These are phyloP conservation scores for Dusona sp. DNA, from an alignment of 2,888 invertebrate species.

Conservation along the genomic window DNA sequence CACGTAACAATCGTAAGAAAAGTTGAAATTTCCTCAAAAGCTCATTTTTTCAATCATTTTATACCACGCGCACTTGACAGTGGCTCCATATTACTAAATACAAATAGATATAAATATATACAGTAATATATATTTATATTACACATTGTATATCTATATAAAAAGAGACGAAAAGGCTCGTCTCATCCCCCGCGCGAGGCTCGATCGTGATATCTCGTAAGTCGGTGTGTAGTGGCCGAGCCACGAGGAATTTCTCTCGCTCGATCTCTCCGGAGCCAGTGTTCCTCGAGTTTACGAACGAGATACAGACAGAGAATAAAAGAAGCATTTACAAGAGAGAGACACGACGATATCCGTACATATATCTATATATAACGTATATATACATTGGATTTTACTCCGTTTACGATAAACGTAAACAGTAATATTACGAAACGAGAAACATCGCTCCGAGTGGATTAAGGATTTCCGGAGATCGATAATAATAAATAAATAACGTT, in stretches of 20 bases:
- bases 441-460: constrained; percentile 1
- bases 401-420: constrained; percentile 37
- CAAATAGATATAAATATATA: background rate
- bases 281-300: constrained; percentile 43
- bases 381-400: constrained; percentile 27
- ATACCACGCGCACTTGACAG: constrained; percentile 65
- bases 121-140: background rate
- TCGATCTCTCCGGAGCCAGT: constrained; percentile 14
- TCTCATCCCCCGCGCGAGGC: constrained; percentile 25
- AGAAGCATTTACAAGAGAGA: constrained; percentile 8
- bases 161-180: constrained; percentile 1
- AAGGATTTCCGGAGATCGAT: constrained; percentile 6
- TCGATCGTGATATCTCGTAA: constrained; percentile 38
- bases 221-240: constrained; percentile 22
- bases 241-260: constrained; percentile 53
- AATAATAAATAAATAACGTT: background rate
- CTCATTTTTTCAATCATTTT: background rate
- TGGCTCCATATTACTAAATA: background rate
- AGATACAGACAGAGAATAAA: constrained; percentile 19
- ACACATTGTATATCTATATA: background rate
- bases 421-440: constrained; percentile 9
- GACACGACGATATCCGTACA: constrained; percentile 45
- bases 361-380: background rate
- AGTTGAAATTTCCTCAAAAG: background rate
- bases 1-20: background rate